These are phyloP conservation scores for Caenorhabditis briggsae DNA, from an alignment of 1,140 invertebrate genomes.

Conservation along the genomic window DNA sequence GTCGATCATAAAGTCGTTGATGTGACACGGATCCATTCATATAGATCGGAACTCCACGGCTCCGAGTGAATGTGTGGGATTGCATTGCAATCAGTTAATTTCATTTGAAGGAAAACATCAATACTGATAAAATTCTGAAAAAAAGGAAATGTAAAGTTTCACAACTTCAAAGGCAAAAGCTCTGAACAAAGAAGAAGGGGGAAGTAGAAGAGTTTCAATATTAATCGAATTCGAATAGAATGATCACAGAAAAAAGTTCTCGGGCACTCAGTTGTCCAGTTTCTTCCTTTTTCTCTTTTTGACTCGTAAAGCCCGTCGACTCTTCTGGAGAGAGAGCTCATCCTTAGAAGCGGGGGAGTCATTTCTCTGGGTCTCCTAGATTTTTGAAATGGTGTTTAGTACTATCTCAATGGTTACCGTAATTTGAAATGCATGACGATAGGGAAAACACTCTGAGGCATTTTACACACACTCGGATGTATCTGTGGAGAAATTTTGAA, in stretches of 20 bases:
- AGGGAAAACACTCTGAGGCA: conserved; percentile 33
- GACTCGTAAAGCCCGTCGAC: not conserved
- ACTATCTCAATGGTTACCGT: conserved; percentile 23
- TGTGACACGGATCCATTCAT: conserved; percentile 63
- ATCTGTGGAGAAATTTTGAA: not conserved
- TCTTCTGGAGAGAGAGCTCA: conserved; percentile 25
- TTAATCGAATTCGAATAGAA: conserved; percentile 36
- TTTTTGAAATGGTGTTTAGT: not conserved
- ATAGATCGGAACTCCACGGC: conserved; percentile 63
- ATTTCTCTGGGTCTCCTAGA: conserved; percentile 10
- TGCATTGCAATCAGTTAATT: conserved; percentile 55
- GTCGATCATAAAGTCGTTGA: conserved; percentile 44
- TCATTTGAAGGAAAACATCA: not conserved
- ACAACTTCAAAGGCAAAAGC: not conserved
- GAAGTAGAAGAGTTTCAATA: not conserved
- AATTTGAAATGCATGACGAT: conserved; percentile 53
- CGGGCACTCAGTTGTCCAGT: conserved; percentile 29
- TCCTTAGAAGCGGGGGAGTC: conserved; percentile 53
- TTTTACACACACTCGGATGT: not conserved
- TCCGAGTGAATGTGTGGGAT: conserved; percentile 68
- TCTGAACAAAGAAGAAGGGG: not conserved
- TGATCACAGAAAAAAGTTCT: not conserved
- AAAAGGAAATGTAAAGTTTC: too few species aligned
- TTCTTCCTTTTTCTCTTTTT: not conserved
- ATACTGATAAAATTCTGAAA: conserved; percentile 5